Evolutionary conservation across 2,888 invertebrate genomes (phyloP), one percentile per base, ranked within the genome.

Genomic region (Drosophila incognita): DNA sequence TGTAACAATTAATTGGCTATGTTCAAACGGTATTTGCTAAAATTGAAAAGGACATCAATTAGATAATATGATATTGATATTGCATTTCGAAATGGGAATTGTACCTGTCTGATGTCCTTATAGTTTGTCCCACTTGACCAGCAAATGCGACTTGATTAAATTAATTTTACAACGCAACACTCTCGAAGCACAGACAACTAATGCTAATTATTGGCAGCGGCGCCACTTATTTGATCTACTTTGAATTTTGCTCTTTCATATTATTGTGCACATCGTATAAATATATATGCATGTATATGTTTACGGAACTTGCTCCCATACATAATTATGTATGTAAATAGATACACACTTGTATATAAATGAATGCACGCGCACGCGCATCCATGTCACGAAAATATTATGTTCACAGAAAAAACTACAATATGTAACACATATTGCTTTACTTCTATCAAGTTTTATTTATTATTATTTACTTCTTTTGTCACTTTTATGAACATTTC

Each of bases 341-440:
- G 15, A 33, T 52, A 52, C 33, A 33, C 31, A 33, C 52, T 33
- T 33, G 33, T 52, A 33, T 15, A 52, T 52, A 52, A 46, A 33
- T 57, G 29, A 67, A 29, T 40, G 49, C 49, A 42, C 24, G 40
- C 67, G 67, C 56, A 67, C 40, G 69, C 57, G 52, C 29, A 49
- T 15, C 52, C 21, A 52, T 52, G 52, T 13, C 33, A 52, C 21
- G 33, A 59, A 48, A 31, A 31, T 24, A 31, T 36, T 56, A 24
- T 21, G 31, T 54, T 54, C 59, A 46, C 31, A 52, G 33, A 33
- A 33, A 52, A 52, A 46, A 24, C 4, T 46, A 52, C 21, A 33
- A 52, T 52, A 33, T 52, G 24, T 52, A 18, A 21, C 52, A 52
- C 33, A 33, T 33, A 52, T 31, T 52, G 4, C 33, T 15, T 52